Conservation (phyloP, 1,140 invertebrate species). For the Dendrolimus punctatus region DNA sequence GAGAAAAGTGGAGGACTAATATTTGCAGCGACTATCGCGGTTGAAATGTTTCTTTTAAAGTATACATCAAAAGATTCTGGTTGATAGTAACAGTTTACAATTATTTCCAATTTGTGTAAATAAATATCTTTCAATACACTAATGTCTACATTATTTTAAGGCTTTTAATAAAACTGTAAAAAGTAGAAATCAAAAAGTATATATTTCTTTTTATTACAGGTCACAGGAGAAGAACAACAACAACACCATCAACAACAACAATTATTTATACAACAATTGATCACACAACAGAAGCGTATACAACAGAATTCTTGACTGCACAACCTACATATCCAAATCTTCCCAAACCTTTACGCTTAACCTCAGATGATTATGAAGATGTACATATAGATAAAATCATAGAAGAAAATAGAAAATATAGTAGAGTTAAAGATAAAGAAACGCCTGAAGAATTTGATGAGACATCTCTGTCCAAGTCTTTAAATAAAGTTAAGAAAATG, state of each 20-base stretch:
- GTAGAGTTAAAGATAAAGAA: slow-evolving; percentile 48
- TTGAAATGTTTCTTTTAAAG: no score
- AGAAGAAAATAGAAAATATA: slow-evolving; percentile 42
- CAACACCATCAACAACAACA: slow-evolving; percentile 47
- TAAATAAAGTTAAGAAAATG: slow-evolving; percentile 67
- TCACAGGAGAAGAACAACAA: slow-evolving; percentile 64
- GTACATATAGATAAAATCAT: slow-evolving; percentile 55
- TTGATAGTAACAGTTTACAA: no score
- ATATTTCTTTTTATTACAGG: slow-evolving; percentile 31
- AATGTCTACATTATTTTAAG: no score
- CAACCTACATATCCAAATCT: slow-evolving; percentile 41
- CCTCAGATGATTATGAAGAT: slow-evolving; percentile 40
- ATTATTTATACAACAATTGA: slow-evolving; percentile 36
- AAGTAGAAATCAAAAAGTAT: neutral
- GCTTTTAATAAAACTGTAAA: neutral
- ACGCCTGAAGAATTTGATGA: slow-evolving; percentile 46
- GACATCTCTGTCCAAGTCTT: slow-evolving; percentile 39
- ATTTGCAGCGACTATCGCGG: no score
- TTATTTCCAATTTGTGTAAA: no score
- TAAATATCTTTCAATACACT: no score
- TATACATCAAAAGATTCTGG: no score
- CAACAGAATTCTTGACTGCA: slow-evolving; percentile 25
- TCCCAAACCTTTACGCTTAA: slow-evolving; percentile 52
- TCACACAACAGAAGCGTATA: slow-evolving; percentile 32
- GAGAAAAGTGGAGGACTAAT: no score